Percentiles rank a stretch among this genome's conserved stretches.
phyloP scores from a whole-genome alignment of 2,888 invertebrate genomes.

The Pyrrhia umbra region DNA sequence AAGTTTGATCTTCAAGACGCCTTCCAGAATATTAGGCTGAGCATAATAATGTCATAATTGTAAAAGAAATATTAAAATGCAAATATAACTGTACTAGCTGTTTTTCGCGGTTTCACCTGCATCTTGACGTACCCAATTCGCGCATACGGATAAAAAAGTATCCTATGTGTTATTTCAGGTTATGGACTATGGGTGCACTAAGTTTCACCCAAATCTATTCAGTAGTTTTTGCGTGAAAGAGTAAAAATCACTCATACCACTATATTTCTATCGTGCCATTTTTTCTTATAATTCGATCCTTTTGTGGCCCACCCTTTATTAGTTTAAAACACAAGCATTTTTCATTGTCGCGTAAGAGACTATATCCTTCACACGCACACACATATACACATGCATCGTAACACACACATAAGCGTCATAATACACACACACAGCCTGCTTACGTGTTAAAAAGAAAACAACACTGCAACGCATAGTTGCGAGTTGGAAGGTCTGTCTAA shows the following conservation, averaged over 20 bases:
- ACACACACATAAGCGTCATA: no score
- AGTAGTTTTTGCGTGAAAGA: no score
- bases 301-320: background rate
- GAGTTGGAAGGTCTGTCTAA: constrained; percentile 63
- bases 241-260: no score
- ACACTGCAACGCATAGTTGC: constrained; percentile 24
- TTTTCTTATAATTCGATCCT: no score
- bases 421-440: constrained; percentile 18
- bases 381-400: background rate
- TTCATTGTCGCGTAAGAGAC: constrained; percentile 34
- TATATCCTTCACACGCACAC: constrained; percentile 12
- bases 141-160: no score
- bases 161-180: no score
- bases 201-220: no score
- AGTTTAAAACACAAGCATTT: constrained; percentile 28
- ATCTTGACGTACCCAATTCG: no score
- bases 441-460: constrained; percentile 58
- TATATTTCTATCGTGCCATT: no score
- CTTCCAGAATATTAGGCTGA: constrained; percentile 16
- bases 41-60: constrained; percentile 41
- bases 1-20: constrained; percentile 42
- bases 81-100: background rate
- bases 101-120: no score
- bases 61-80: constrained; percentile 44
- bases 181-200: no score